A percentile compares a stretch with the other conserved stretches of the same genome.
These are phyloP conservation scores for Folsomia manolachei DNA, from an alignment of 2,888 invertebrate genomes.

Conservation along the genomic window DNA sequence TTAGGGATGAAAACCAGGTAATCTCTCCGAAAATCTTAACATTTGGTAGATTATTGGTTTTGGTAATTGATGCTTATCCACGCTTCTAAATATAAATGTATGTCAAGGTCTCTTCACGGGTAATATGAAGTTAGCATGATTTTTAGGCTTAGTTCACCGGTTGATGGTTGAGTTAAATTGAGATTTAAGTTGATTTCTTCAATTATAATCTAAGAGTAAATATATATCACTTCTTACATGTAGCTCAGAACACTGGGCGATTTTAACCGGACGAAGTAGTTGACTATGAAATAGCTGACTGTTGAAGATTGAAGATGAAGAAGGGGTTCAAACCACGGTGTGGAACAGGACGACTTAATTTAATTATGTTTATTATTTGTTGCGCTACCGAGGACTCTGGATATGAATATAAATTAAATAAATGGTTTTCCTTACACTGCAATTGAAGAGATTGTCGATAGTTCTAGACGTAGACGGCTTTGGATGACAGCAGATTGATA, in stretches of 20 bases:
- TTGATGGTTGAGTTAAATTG: too few species aligned
- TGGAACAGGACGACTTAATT: not conserved
- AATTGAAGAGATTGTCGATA: not conserved
- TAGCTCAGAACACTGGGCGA: too few species aligned
- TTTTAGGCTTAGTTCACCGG: constrained; percentile 12
- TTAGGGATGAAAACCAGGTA: too few species aligned
- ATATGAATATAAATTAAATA: not conserved
- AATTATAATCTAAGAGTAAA: not conserved
- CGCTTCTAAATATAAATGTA: not conserved
- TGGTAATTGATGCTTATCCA: not conserved
- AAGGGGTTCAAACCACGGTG: not conserved
- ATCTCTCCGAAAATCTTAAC: too few species aligned
- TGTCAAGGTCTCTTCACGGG: not conserved
- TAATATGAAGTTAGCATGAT: not conserved
- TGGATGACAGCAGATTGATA: not conserved
- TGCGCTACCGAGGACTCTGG: not conserved
- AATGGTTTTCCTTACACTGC: not conserved
- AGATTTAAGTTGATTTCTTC: not conserved
- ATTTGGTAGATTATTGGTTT: not conserved
- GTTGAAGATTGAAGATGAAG: too few species aligned
- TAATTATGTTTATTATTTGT: not conserved
- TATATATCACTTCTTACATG: too few species aligned
- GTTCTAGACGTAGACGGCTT: not conserved
- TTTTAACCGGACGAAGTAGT: too few species aligned
- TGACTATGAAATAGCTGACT: too few species aligned